These are phyloP conservation scores for Brienomyrus brachyistius DNA, from an alignment of 2,113 vertebrate genomes.

Conservation along the genomic window DNA sequence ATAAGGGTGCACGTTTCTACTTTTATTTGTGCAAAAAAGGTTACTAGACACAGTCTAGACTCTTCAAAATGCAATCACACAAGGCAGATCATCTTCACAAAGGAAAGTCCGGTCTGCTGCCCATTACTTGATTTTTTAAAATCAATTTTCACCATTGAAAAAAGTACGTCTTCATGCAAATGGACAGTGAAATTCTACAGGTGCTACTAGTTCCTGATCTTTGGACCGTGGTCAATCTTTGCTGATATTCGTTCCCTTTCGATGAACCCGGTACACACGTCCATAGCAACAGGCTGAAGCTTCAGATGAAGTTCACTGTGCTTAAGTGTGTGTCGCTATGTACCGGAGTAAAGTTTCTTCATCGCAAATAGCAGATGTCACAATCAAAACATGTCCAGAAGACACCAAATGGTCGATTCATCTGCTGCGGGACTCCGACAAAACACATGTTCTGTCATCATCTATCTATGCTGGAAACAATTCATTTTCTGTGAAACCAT, in stretches of 20 bases:
- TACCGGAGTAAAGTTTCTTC: not conserved
- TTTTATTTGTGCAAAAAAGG: constrained; percentile 13
- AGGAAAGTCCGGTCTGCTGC: not conserved
- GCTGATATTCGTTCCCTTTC: not conserved
- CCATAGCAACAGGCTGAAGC: not conserved
- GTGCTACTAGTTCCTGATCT: not conserved
- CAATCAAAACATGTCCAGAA: not conserved
- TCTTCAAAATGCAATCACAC: not conserved
- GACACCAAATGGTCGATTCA: not conserved
- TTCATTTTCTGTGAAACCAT: not conserved
- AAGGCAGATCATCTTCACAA: not conserved
- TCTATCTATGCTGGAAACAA: not conserved
- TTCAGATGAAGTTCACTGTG: not conserved
- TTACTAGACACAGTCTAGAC: constrained; percentile 7
- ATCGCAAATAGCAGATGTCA: not conserved
- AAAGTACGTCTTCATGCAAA: not conserved
- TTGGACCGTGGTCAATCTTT: not conserved
- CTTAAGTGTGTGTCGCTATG: not conserved
- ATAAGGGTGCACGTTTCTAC: not conserved
- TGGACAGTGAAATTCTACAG: not conserved
- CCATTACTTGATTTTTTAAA: not conserved
- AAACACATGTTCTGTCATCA: not conserved
- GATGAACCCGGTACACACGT: not conserved
- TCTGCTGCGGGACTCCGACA: not conserved
- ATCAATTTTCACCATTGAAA: not conserved